Evolutionary conservation across 2,888 invertebrate species (phyloP), one percentile per base, ranked within the genome.

Genomic region (Nebria brevicollis): DNA sequence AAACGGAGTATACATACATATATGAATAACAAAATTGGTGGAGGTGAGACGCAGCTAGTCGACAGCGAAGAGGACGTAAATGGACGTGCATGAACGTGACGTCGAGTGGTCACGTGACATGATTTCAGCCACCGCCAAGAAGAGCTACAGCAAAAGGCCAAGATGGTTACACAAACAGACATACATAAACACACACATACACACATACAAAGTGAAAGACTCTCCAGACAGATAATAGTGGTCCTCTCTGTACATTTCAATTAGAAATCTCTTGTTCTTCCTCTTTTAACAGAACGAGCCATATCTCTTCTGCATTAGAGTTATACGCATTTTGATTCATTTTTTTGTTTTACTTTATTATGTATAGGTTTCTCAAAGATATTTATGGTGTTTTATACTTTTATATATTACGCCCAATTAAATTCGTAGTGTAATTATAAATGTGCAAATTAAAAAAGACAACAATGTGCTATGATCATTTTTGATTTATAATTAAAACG

Each of bases 81-180:
- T 54, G 8, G 7, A 54, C 8, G 70, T 15, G 25, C 25, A 70
- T 70, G 70, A 70, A 20, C 34, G 8, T 70, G 70, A 70, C 70
- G 70, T 70, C 20, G 70, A 70, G 70, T 70, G 70, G 70, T 70
- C 70, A 70, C 70, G 34, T 70, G 70, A 70, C 70, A 70, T 70
- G 70, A 26, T 70, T 70, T 68, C 68, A 68, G 6, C 68, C 68
- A 20, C 26, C 70, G 25, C 2, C 25, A 34, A 25, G 20, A 26
- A 70, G 25, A 34, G 70, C 34, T 11, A 66, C 66, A 66, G 70
- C 70, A 70, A 11, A 54, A 54, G 54, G 54, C 54, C 54, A 54
- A 54, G 54, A 54, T 7, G 10, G 43, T 10, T 8, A 43, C 43
- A 43, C 43, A 43, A 6, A 43, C 43, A 43, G 7, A 43, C 43